Evolutionary conservation across 2,888 invertebrate genomes (phyloP), one percentile per base, ranked within the genome.

Genomic region (Tinea pellionella): DNA sequence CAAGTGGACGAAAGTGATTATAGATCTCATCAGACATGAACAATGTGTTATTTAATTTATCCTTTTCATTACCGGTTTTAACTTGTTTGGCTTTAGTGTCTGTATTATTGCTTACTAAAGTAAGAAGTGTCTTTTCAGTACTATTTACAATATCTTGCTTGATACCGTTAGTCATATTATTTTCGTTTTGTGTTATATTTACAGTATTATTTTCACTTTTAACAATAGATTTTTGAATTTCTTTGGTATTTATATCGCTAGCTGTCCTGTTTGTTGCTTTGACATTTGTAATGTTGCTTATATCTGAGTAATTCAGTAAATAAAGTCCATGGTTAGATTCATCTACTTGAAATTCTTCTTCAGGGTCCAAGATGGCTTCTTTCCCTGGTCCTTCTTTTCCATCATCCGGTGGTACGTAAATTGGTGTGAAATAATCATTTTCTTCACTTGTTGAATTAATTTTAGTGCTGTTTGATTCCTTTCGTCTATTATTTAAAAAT

Each of bases 1-100:
- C 91, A 41, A 91, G 80, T 0, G 91, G 91, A 41, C 90, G 75
- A 65, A 91, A 91, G 65, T 91, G 90, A 65, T 91, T 91, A 66
- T 91, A 91, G 61, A 91, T 75, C 61, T 90, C 90, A 64, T 90
- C 89, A 1, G 90, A 88, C 88, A 90, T 89, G 58, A 89, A 88
- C 7, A 88, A 74, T 0, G 88, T 90, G 59, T 87, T 89, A 66
- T 89, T 90, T 63, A 75, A 75, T 61, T 84, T 86, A 15, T 75
- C 73, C 65, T 86, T 89, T 42, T 78, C 75, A 61, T 63, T 72
- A 61, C 89, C 80, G 9, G 75, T 65, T 70, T 81, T 81, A 19
- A 70, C 59, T 16, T 72, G 66, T 63, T 76, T 77, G 16, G 66
- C 77, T 58, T 73, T 75, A 29, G 67, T 72, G 18, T 78, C 77